Base-by-base conservation (phyloP, 1,140 invertebrate species). In the Drosophila subobscura region DNA sequence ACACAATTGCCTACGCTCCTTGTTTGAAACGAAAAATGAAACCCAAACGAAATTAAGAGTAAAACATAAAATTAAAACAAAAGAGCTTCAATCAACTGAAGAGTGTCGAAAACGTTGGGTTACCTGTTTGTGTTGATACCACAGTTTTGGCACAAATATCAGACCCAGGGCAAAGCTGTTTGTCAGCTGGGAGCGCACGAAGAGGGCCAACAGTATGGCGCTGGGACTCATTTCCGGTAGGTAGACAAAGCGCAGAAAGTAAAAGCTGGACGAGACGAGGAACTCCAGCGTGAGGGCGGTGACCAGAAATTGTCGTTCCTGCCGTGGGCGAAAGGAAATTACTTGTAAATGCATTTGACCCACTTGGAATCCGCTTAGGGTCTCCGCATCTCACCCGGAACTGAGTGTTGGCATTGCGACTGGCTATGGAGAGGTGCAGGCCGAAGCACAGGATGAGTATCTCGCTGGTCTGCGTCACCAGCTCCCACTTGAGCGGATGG, bases 391-490 rank as follows among this genome's bases (percentile, higher is more conserved):
- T 79, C 86, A 95, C 94, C 77, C 95, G 93, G 80, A 95, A 96
- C 72, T 96, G 96, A 4, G 95, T 96, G 54, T 95, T 94, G n/a
- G 97, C 97, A 89, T 97, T 96, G 10, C 95, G 92, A 40, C 95
- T 94, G 42, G 96, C 95, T 83, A 96, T 96, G 16, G 96, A 95
- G 64, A 98, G 92, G 89, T 97, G 95, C 1, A 98, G 93, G 0
- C 97, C 97, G 79, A 97, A 96, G 33, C 95, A 91, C 1, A 98
- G 93, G 77, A 98, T 95, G 16, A 96, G 91, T 61, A 98, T 91
- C 92, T 98, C 97, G n/a, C 95, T 96, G 51, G 93, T 93, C 92
- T 97, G 96, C 25, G 97, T 97, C 56, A 97, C 96, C 91, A 97
- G 96, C 88, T 98, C 96, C 97, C 97, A 98, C 93, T 96, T 96